phyloP scores from a whole-genome alignment of 2,888 invertebrate species.

The Calephelis perditalis region DNA sequence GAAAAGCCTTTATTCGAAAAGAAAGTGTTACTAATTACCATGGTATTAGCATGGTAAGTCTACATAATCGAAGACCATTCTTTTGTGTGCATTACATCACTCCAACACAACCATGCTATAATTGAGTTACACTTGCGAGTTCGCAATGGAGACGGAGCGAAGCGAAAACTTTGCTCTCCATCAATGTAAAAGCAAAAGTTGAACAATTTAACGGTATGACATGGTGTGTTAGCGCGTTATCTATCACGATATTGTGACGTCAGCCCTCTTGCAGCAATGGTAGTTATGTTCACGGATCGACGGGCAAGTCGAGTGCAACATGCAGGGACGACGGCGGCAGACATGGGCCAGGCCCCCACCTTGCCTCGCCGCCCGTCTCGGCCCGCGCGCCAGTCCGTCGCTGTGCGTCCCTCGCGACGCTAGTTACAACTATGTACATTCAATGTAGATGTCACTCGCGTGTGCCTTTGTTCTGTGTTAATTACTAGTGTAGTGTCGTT shows the following conservation, averaged over 20 bases:
- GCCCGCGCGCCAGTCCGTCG: conserved; percentile 61
- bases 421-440: conserved; percentile 46
- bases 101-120: background rate
- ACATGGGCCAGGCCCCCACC: conserved; percentile 66
- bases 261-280: conserved; percentile 37
- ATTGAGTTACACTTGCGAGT: background rate
- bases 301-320: conserved; percentile 58
- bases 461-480: conserved; percentile 63
- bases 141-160: background rate
- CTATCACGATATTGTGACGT: conserved; percentile 39
- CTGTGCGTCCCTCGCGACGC: conserved; percentile 72
- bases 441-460: conserved; percentile 43
- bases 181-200: conserved; percentile 22
- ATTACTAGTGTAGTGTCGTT: conserved; percentile 43
- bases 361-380: conserved; percentile 45
- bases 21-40: background rate
- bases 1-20: background rate
- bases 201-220: conserved; percentile 19
- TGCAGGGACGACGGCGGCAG: conserved; percentile 54
- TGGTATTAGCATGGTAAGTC: background rate
- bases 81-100: background rate
- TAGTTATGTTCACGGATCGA: conserved; percentile 37
- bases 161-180: conserved; percentile 1
- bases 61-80: background rate
- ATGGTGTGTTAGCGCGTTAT: conserved; percentile 17